A percentile compares a stretch with the other conserved stretches of the same genome.
Evolutionary conservation across 2,797 vertebrate genomes (phyloP).

Genomic region (Picus viridis): DNA sequence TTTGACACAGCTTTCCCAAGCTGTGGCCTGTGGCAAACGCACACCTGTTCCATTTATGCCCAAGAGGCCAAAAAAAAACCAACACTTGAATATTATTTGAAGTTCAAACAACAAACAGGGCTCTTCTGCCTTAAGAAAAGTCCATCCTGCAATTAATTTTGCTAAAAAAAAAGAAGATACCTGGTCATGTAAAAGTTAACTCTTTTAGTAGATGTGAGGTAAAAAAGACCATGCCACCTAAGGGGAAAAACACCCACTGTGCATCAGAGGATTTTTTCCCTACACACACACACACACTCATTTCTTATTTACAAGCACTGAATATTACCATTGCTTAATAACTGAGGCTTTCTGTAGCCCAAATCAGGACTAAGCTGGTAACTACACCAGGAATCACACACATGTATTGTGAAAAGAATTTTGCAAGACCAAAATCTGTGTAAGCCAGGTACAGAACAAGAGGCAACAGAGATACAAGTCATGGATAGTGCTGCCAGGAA

Average conservation of each 20-base stretch:
- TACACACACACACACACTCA: no score
- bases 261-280: not conserved
- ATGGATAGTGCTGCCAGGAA: not conserved
- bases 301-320: not conserved
- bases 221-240: not conserved
- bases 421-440: not conserved
- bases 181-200: constrained; percentile 20
- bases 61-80: constrained; percentile 83
- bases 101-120: constrained; percentile 63
- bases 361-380: not conserved
- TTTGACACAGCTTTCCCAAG: constrained; percentile 79
- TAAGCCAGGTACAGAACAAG: not conserved
- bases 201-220: not conserved
- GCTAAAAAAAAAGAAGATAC: not conserved
- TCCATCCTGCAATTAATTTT: constrained; percentile 30
- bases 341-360: not conserved
- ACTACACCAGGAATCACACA: not conserved
- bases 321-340: not conserved
- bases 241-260: not conserved
- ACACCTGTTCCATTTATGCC: constrained; percentile 88
- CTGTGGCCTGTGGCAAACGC: constrained; percentile 83
- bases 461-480: not conserved
- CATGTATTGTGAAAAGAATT: not conserved
- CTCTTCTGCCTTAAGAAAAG: constrained; percentile 45
- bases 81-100: constrained; percentile 82